Evolutionary conservation across 2,113 vertebrate species (phyloP).

Genomic region (Cyphotilapia sp.): DNA sequence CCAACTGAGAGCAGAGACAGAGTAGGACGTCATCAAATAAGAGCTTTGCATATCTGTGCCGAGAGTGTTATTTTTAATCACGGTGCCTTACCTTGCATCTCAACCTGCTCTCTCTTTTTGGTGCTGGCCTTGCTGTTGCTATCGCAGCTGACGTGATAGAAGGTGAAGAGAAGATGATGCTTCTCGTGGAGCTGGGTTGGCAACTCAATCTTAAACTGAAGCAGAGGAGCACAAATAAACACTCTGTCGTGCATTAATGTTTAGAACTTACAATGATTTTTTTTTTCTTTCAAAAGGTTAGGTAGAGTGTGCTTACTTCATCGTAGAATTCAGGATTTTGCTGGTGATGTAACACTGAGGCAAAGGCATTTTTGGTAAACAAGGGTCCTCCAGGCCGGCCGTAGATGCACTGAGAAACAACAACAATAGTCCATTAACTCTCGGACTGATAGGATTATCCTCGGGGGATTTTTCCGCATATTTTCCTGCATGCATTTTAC

Average conservation of each 20-base stretch:
- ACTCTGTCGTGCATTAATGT: not conserved
- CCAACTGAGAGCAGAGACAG: constrained; percentile 76
- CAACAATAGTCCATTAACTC: not conserved
- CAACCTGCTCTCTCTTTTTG: constrained; percentile 90
- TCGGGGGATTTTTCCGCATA: not conserved
- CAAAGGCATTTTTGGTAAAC: constrained; percentile 86
- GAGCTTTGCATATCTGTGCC: not conserved
- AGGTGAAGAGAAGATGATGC: constrained; percentile 94
- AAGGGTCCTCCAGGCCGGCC: constrained; percentile 87
- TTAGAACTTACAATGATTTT: not conserved
- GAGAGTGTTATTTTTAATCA: not conserved
- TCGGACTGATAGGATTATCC: not conserved
- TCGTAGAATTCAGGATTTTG: constrained; percentile 98
- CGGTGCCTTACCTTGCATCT: constrained; percentile 80
- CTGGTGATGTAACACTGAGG: constrained; percentile 92
- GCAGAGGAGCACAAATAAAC: not conserved
- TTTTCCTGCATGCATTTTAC: constrained; percentile 50
- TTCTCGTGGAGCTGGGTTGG: constrained; percentile 93
- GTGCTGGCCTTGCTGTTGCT: constrained; percentile 95
- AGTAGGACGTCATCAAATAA: not conserved
- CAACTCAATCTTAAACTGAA: constrained; percentile 92
- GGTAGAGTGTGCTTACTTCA: constrained; percentile 74
- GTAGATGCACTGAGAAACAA: constrained; percentile 85
- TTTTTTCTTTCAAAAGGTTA: not conserved
- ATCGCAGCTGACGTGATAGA: constrained; percentile 95